phyloP scores from a whole-genome alignment of 2,113 vertebrate species.

The Tinamus guttatus region DNA sequence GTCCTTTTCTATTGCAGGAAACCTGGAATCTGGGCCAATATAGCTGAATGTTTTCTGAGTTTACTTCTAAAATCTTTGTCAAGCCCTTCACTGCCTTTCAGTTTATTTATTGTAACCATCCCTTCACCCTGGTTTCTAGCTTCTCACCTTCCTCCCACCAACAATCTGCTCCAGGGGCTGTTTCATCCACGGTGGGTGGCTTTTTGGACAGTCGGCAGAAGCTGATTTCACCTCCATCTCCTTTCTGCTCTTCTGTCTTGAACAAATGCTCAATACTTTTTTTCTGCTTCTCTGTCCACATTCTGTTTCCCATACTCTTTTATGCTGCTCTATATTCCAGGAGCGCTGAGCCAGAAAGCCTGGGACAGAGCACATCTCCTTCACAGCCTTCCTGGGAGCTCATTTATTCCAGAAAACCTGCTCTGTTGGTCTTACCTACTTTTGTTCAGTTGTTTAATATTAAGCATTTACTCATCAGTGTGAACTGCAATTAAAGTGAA shows the following conservation, averaged over 20 bases:
- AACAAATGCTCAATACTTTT: not conserved
- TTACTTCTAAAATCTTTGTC: not conserved
- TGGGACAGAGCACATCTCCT: not conserved
- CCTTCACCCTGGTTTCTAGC: not conserved
- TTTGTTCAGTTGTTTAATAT: conserved; percentile 10
- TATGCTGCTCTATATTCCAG: not conserved
- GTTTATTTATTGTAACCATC: not conserved
- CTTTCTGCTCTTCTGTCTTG: not conserved
- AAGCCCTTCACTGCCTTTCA: not conserved
- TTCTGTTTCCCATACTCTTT: not conserved
- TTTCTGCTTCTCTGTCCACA: not conserved
- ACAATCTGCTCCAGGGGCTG: not conserved
- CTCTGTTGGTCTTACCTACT: not conserved
- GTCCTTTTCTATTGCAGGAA: not conserved
- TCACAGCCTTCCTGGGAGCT: not conserved
- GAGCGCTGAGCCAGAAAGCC: not conserved
- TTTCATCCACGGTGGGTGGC: not conserved
- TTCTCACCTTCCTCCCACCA: not conserved
- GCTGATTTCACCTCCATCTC: not conserved
- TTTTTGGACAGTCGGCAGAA: not conserved
- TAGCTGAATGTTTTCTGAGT: not conserved
- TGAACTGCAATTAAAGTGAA: conserved; percentile 20
- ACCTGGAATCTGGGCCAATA: not conserved
- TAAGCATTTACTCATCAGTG: not conserved
- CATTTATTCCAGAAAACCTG: not conserved